Evolutionary conservation across 2,113 vertebrate genomes (phyloP).

Genomic region (Apus apus): DNA sequence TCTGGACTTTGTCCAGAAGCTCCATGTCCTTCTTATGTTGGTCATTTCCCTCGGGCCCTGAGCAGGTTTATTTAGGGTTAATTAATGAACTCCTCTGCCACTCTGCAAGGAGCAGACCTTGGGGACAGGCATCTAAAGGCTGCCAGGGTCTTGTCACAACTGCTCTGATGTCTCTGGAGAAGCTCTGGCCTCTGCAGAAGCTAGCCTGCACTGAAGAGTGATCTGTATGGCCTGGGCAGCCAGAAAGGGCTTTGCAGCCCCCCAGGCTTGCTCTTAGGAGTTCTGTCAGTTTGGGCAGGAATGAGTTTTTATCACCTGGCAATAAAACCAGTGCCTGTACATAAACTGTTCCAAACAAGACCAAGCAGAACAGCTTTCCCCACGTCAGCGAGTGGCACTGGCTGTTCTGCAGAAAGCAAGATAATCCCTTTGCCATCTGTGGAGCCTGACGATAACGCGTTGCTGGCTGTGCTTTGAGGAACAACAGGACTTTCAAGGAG

Average conservation of each 20-base stretch:
- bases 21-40: not conserved
- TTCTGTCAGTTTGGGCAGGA: not conserved
- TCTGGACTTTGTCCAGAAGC: too few species aligned
- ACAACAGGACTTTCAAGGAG: not conserved
- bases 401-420: not conserved
- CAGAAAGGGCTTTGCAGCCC: not conserved
- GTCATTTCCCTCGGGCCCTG: not conserved
- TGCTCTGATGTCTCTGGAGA: not conserved
- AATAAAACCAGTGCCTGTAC: not conserved
- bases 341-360: not conserved
- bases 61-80: not conserved
- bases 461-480: not conserved
- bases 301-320: not conserved
- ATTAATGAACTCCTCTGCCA: not conserved
- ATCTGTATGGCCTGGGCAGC: not conserved
- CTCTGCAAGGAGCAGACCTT: not conserved
- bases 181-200: not conserved
- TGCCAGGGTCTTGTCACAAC: not conserved
- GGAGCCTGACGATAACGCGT: not conserved
- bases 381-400: rapidly evolving
- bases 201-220: not conserved
- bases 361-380: not conserved
- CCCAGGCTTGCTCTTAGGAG: not conserved
- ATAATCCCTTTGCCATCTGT: not conserved
- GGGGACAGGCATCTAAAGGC: not conserved